Base-by-base conservation (phyloP, 2,797 vertebrate genomes). In the Anolis apletophallus region DNA sequence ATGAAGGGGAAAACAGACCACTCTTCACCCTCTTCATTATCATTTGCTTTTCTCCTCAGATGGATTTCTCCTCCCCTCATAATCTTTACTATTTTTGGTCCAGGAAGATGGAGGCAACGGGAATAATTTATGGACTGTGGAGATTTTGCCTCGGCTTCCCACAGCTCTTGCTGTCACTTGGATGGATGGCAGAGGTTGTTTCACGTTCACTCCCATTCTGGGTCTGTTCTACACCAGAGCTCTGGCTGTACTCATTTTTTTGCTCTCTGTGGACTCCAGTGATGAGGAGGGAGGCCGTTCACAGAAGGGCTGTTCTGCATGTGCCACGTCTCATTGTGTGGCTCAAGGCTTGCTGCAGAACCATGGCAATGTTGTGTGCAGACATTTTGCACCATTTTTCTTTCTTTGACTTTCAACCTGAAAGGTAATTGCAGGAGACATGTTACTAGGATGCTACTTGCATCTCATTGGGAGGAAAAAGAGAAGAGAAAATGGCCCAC, bases 1-100 rank as follows among this genome's bases (percentile, higher is more conserved):
- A 91, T 87, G 93, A 94, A 91, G 90, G 85, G 80, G 88, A 87
- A 83, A 77, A 36, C 86, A 83, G 90, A 67, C 79, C 85, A 50
- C 89, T 85, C 85, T 82, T 88, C 23, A 88, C 88, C 46, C 69
- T 83, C 40, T 79, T 83, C 87, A 17, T 94, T 94, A 87, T 90
- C 71, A 79, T 83, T 92, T 91, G 79, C 81, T 91, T 93, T 94
- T 84, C 50, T 40, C n/a, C 26, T 90, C 75, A 79, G 85, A 59
- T 80, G 71, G 85, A 36, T 89, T 5, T 88, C 74, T 85, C 76
- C 68, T 79, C 67, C 81, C 26, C 34, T 73, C 46, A 54, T 57
- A 54, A 52, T 72, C 57, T 73, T 83, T 79, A 54, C 46, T 52
- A 6, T 84, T 59, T 91, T 92, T 89, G 85, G 21, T 78, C 86